These are phyloP conservation scores for Polypterus senegalus DNA, from an alignment of 2,113 vertebrate genomes.

Conservation along the genomic window DNA sequence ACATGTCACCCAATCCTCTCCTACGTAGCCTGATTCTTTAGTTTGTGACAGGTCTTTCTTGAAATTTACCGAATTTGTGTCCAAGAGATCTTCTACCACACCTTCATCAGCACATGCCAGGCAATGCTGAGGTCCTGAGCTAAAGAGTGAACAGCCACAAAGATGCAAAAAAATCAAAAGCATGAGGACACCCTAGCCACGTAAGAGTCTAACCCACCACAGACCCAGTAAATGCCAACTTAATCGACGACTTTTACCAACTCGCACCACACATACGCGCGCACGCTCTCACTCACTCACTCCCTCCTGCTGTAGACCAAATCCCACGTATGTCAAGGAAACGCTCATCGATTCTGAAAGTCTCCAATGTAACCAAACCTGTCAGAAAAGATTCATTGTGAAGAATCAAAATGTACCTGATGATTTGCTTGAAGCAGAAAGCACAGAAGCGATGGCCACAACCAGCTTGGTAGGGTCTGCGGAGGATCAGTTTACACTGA, in stretches of 20 bases:
- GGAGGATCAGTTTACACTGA: conserved; percentile 68
- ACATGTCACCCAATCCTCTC: not conserved
- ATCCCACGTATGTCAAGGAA: too few relatives aligned
- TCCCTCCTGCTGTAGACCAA: too few relatives aligned
- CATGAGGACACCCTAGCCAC: not conserved
- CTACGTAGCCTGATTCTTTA: not conserved
- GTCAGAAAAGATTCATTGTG: too few relatives aligned
- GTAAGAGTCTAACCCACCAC: not conserved
- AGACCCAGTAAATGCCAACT: not conserved
- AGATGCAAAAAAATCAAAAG: not conserved
- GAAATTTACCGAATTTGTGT: conserved; percentile 48
- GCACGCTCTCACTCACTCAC: not conserved
- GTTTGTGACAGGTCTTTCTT: not conserved
- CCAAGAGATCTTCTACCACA: conserved; percentile 70
- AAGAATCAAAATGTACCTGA: conserved; percentile 51
- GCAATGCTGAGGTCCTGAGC: conserved; percentile 76
- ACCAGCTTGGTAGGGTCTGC: conserved; percentile 79
- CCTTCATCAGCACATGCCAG: conserved; percentile 76
- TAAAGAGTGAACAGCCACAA: conserved; percentile 23
- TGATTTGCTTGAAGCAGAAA: conserved; percentile 65
- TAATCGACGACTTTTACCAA: not conserved
- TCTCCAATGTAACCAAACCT: too few relatives aligned
- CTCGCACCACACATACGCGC: not conserved
- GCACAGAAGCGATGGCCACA: conserved; percentile 87
- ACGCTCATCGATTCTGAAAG: too few relatives aligned